Evolutionary conservation across 2,888 invertebrate genomes (phyloP).

Genomic region (Fissipunctia ypsillon): DNA sequence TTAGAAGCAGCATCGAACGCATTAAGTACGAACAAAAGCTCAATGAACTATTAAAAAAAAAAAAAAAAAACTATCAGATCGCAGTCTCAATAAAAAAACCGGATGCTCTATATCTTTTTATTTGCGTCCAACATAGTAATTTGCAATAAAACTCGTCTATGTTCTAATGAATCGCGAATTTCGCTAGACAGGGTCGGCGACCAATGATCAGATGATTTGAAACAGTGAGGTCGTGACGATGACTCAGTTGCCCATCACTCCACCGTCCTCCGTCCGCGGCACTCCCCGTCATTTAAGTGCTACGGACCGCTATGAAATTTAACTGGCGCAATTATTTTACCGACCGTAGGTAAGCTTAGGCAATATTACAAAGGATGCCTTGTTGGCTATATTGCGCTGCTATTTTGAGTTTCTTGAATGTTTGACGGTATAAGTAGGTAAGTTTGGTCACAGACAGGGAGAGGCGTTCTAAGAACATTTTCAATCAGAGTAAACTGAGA

Average conservation of each 20-base stretch:
- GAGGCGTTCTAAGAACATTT: background rate
- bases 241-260: slow-evolving; percentile 62
- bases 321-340: slow-evolving; percentile 51
- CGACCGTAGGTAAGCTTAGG: slow-evolving; percentile 25
- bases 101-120: slow-evolving; percentile 31
- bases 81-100: slow-evolving; percentile 21
- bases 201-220: slow-evolving; percentile 50
- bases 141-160: slow-evolving; percentile 41
- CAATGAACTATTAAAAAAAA: slow-evolving; percentile 16
- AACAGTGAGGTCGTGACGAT: slow-evolving; percentile 61
- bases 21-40: background rate
- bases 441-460: background rate
- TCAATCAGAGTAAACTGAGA: background rate
- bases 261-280: slow-evolving; percentile 40
- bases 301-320: slow-evolving; percentile 47
- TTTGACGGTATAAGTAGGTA: background rate
- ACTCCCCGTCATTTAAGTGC: slow-evolving; percentile 61
- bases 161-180: slow-evolving; percentile 37
- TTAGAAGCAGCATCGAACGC: background rate
- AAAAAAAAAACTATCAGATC: slow-evolving; percentile 7
- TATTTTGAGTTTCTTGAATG: slow-evolving; percentile 44
- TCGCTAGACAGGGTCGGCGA: slow-evolving; percentile 49
- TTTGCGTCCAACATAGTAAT: slow-evolving; percentile 13
- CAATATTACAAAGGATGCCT: slow-evolving; percentile 46
- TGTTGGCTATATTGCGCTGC: slow-evolving; percentile 33